Evolutionary conservation across 2,797 vertebrate genomes (phyloP).

Genomic region (Tragelaphus eurycerus): DNA sequence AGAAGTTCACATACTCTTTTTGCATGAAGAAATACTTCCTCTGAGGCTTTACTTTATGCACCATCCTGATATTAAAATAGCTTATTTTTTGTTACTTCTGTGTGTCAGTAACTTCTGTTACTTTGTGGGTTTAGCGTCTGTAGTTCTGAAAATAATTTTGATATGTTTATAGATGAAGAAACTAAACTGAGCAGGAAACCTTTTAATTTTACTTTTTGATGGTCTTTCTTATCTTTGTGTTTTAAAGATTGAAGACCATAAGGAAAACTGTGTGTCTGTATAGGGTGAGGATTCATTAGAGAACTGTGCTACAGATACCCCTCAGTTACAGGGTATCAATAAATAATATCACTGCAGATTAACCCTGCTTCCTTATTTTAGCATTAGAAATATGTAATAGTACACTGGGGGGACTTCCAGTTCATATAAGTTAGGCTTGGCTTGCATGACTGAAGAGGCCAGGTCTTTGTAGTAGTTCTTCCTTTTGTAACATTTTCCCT

Average conservation of each 20-base stretch:
- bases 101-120: not conserved
- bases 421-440: not conserved
- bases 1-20: not conserved
- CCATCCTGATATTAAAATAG: not conserved
- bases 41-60: not conserved
- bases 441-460: not conserved
- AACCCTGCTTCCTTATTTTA: not conserved
- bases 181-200: conserved; percentile 26
- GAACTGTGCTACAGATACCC: not conserved
- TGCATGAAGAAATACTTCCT: conserved; percentile 2
- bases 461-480: not conserved
- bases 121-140: conserved; percentile 17
- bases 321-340: not conserved
- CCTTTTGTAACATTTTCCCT: not conserved
- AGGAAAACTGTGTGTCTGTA: not conserved
- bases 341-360: not conserved
- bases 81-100: conserved; percentile 6
- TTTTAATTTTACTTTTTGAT: conserved; percentile 33
- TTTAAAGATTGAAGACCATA: conserved; percentile 15
- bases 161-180: conserved; percentile 12
- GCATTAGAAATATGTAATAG: not conserved
- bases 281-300: not conserved
- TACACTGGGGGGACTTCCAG: not conserved
- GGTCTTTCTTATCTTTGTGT: conserved; percentile 14
- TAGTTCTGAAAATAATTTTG: conserved; percentile 21